Percentiles rank a stretch among this genome's conserved stretches.
phyloP scores from a whole-genome alignment of 2,797 vertebrate species.

The Bradypodion ventrale region DNA sequence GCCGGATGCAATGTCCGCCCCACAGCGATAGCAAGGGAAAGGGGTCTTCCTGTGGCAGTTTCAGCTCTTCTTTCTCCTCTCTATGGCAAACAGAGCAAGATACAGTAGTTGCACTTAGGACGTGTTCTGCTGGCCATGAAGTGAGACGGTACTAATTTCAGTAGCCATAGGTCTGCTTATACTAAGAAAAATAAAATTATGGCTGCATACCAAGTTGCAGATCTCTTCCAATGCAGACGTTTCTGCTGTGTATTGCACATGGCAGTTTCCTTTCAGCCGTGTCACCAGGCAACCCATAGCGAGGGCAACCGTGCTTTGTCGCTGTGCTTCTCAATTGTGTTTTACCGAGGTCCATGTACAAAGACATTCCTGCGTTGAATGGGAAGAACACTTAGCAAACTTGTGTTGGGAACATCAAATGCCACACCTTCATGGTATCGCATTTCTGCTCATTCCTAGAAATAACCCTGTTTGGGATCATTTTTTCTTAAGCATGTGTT shows the following conservation, averaged over 20 bases:
- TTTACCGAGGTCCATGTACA: conserved; percentile 35
- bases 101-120: no score
- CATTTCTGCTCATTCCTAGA: not conserved
- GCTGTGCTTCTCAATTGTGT: conserved; percentile 43
- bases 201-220: conserved; percentile 12
- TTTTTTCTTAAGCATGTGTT: rapidly evolving
- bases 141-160: not conserved
- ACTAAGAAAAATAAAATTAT: conserved; percentile 7
- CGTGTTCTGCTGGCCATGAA: no score
- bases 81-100: rapidly evolving
- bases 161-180: conserved; percentile 18
- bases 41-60: not conserved
- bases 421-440: not conserved
- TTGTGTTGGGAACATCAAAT: not conserved
- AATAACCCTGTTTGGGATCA: not conserved
- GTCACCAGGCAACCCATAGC: conserved; percentile 63
- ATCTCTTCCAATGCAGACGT: conserved; percentile 28
- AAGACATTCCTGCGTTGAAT: not conserved
- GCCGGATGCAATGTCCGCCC: not conserved
- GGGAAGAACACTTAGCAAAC: not conserved
- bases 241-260: conserved; percentile 29
- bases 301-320: conserved; percentile 45
- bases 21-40: conserved; percentile 30
- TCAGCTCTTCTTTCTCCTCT: not conserved
- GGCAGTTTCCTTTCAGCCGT: conserved; percentile 50